These are phyloP conservation scores for Epinephelus coioides DNA, from an alignment of 2,797 vertebrate genomes.

Conservation along the genomic window DNA sequence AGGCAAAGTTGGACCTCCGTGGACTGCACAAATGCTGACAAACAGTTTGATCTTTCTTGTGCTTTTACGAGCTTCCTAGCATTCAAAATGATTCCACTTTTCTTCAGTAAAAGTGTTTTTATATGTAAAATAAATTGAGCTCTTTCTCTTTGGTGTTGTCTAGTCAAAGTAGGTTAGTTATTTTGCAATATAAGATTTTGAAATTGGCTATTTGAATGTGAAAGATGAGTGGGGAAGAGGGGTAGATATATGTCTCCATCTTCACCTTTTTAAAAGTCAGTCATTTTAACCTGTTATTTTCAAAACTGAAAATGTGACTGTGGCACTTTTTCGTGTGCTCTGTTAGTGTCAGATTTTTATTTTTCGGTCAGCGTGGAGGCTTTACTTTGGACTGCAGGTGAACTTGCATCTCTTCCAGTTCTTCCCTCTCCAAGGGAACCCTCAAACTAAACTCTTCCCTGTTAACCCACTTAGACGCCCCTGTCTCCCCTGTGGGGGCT, in stretches of 20 bases:
- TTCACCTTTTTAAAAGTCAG: slow-evolving; percentile 54
- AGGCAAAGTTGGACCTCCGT: slow-evolving; percentile 84
- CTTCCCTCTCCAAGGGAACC: slow-evolving; percentile 69
- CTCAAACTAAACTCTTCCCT: slow-evolving; percentile 76
- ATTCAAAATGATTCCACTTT: slow-evolving; percentile 70
- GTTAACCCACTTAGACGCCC: slow-evolving; percentile 75
- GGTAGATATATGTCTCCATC: slow-evolving; percentile 53
- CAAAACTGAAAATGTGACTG: slow-evolving; percentile 73
- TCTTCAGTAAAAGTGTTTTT: slow-evolving; percentile 79
- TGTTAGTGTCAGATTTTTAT: slow-evolving; percentile 53
- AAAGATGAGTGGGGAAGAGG: slow-evolving; percentile 75
- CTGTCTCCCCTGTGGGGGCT: slow-evolving; percentile 70
- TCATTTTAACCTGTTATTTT: slow-evolving; percentile 46
- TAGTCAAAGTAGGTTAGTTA: slow-evolving; percentile 67
- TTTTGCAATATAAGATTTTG: slow-evolving; percentile 62
- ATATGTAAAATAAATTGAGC: slow-evolving; percentile 75
- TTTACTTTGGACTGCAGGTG: slow-evolving; percentile 70
- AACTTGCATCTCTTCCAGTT: slow-evolving; percentile 69
- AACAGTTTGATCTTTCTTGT: slow-evolving; percentile 69
- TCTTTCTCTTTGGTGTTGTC: slow-evolving; percentile 50
- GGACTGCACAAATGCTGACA: slow-evolving; percentile 80
- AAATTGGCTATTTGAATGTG: slow-evolving; percentile 62
- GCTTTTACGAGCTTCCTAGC: slow-evolving; percentile 73
- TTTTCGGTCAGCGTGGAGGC: slow-evolving; percentile 48
- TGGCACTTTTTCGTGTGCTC: slow-evolving; percentile 51